Evolutionary conservation across 1,140 invertebrate species (phyloP), one percentile per base, ranked within the genome.

Genomic region (Drosophila lowei): DNA sequence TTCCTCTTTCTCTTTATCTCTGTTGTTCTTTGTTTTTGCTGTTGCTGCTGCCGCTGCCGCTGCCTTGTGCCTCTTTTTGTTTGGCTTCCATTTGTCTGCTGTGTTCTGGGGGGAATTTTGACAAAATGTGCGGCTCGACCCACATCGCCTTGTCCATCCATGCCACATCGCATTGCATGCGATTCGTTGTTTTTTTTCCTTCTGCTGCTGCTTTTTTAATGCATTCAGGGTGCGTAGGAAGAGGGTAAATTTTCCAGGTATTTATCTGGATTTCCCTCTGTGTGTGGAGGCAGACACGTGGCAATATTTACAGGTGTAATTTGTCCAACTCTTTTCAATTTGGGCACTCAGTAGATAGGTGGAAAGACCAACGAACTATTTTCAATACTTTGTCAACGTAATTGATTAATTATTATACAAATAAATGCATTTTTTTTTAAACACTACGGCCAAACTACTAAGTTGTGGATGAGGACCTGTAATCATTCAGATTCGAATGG

Each of bases 301-400:
- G 62, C 77, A 60, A 71, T 83, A 80, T 77, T 83, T 80, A 73
- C 79, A 81, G 79, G 68, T 59, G 72, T 55, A 57, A 49, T 59
- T 73, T 63, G 72, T 62, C 71, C 77, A 77, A 70, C 65, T 74
- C 60, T 74, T 70, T 77, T 75, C 61, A 58, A 70, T 75, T 77
- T 71, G 53, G 60, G 72, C 72, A 70, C 53, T 57, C 34, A 13
- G 11, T 38, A 13, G 34, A 38, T 13, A 3, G 11, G 11, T 4
- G 34, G 3, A 3, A 11, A 5, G 11, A 38, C 4, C 34, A 13
- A 11, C 11, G 1, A 13, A 38, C 3, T 38, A 38, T 2, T 30
- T 30, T 30, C 1, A 30, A 9, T 30, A 3, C 28, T 30, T 34
- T 34, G 9, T 13, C 34, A 1, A 38, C 4, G 3, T 13, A 38